phyloP scores from a whole-genome alignment of 2,888 invertebrate species.

The Eledona agricola region DNA sequence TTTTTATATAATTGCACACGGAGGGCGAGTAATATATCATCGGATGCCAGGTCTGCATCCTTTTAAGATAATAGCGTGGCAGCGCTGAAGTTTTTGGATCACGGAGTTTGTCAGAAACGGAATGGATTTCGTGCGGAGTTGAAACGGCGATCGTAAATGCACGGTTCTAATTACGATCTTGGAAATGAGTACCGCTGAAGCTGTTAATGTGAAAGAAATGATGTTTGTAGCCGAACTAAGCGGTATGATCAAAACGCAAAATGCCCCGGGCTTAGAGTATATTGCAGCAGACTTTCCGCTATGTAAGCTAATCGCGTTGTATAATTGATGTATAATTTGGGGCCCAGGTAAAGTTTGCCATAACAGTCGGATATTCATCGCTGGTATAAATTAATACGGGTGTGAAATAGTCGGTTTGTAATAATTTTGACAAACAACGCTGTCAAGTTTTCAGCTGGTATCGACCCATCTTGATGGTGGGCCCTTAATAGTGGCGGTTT shows the following conservation, averaged over 20 bases:
- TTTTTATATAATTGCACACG: too few relatives aligned
- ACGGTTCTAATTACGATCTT: conserved; percentile 8
- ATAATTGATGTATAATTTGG: conserved; percentile 35
- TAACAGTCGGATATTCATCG: conserved; percentile 33
- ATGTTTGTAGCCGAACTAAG: conserved; percentile 13
- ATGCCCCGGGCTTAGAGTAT: conserved; percentile 27
- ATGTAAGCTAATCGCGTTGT: conserved; percentile 34
- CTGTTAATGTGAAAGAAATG: conserved; percentile 14
- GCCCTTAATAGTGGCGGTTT: conserved; percentile 18
- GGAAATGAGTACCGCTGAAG: conserved; percentile 3
- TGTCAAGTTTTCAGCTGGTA: conserved; percentile 31
- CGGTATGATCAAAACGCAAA: conserved; percentile 22
- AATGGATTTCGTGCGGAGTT: too few relatives aligned
- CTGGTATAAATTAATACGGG: conserved; percentile 25
- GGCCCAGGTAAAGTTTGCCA: conserved; percentile 31
- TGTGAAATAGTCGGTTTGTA: conserved; percentile 31
- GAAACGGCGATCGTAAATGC: conserved; percentile 7
- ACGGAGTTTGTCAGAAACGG: too few relatives aligned
- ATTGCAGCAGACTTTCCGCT: conserved; percentile 33
- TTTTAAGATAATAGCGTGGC: too few relatives aligned
- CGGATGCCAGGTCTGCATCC: too few relatives aligned
- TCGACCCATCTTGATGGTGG: conserved; percentile 21
- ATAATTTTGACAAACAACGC: conserved; percentile 33
- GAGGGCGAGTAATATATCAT: too few relatives aligned
- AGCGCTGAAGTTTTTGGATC: too few relatives aligned